Percentiles rank a stretch among this genome's conserved stretches.
Conservation (phyloP, 2,797 vertebrate genomes). For the Menidia menidia region DNA sequence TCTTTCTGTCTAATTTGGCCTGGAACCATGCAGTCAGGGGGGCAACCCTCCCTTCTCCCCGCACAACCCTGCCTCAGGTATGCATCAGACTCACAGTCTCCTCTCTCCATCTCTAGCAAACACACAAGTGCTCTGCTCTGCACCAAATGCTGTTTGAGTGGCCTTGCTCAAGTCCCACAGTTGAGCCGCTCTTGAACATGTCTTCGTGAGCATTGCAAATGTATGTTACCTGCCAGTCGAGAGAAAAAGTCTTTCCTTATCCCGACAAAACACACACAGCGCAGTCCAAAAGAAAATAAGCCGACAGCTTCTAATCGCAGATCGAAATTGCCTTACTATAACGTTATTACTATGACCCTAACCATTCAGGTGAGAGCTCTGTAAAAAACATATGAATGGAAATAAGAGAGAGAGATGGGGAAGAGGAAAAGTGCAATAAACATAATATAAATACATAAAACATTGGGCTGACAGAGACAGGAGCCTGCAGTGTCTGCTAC, state of each 20-base stretch:
- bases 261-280: neutral
- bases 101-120: slow-evolving; percentile 13
- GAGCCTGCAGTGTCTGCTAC: no score
- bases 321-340: neutral
- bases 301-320: slow-evolving; percentile 2
- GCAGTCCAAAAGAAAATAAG: neutral
- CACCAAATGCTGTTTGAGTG: slow-evolving; percentile 60
- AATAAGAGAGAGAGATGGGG: no score
- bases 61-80: slow-evolving; percentile 45
- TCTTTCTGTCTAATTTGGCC: slow-evolving; percentile 47
- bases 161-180: slow-evolving; percentile 31
- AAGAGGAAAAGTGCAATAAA: no score
- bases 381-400: no score
- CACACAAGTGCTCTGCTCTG: slow-evolving; percentile 29
- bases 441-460: no score
- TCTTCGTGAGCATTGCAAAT: neutral
- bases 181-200: slow-evolving; percentile 22
- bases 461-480: no score
- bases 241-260: neutral
- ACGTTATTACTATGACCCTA: neutral
- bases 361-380: no score
- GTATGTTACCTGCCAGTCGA: neutral
- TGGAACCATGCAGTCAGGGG: slow-evolving; percentile 42
- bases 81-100: slow-evolving; percentile 41
- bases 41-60: slow-evolving; percentile 32